Conservation (phyloP, 2,797 vertebrate species). For the Denticeps clupeoides region DNA sequence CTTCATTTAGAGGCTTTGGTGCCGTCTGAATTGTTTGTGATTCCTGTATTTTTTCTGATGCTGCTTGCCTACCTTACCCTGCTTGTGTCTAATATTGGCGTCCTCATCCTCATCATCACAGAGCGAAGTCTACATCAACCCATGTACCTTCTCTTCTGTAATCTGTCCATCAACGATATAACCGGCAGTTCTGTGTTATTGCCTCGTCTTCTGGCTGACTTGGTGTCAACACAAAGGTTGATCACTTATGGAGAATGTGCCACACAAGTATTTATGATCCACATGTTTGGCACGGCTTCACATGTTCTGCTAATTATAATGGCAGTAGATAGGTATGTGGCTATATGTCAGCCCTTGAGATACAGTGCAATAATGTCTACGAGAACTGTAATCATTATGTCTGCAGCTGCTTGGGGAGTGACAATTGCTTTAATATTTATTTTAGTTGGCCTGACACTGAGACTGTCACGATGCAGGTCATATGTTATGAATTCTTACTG, state of each 20-base stretch:
- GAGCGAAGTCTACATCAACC: constrained; percentile 47
- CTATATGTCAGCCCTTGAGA: constrained; percentile 31
- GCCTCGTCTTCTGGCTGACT: constrained; percentile 46
- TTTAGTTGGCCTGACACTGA: constrained; percentile 28
- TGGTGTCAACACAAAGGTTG: constrained; percentile 9
- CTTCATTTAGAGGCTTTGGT: constrained; percentile 23
- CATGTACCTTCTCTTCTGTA: constrained; percentile 56
- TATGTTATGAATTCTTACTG: constrained; percentile 35
- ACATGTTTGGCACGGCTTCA: constrained; percentile 16
- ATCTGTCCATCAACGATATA: constrained; percentile 50
- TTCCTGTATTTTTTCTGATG: constrained; percentile 23
- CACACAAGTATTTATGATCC: constrained; percentile 23
- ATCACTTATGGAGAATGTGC: constrained; percentile 8
- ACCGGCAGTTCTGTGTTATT: constrained; percentile 45
- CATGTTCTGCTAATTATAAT: constrained; percentile 21
- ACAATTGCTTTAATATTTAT: constrained; percentile 28
- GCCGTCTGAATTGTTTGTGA: constrained; percentile 8
- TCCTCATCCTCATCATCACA: constrained; percentile 19
- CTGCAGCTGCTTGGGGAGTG: constrained; percentile 8
- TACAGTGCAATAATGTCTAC: constrained; percentile 28
- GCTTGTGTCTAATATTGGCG: constrained; percentile 20
- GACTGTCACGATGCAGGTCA: constrained; percentile 32
- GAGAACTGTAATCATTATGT: constrained; percentile 3
- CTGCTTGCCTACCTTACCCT: constrained; percentile 33
- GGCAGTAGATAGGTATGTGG: constrained; percentile 27